Evolutionary conservation across 2,113 vertebrate species (phyloP).

Genomic region (Melanerpes formicivorus): DNA sequence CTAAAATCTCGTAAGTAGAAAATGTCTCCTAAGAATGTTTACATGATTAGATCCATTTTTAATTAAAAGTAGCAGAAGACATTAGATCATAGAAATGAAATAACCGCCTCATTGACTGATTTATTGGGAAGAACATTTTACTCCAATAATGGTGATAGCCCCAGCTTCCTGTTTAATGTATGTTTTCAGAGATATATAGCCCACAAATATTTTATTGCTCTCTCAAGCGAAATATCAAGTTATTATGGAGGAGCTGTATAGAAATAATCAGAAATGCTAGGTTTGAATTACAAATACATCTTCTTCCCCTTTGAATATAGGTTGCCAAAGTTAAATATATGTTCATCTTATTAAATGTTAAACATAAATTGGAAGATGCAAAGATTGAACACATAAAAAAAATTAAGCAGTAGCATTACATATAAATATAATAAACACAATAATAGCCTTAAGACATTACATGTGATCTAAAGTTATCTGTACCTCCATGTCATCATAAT

Average conservation of each 20-base stretch:
- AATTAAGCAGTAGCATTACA: neutral
- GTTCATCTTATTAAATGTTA: neutral
- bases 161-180: neutral
- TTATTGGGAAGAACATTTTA: conserved; percentile 35
- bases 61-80: conserved; percentile 46
- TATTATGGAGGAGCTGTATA: neutral
- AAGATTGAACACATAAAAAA: neutral
- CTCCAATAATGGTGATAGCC: neutral
- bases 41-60: conserved; percentile 53
- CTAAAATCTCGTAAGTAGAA: conserved; percentile 30
- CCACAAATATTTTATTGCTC: conserved; percentile 23
- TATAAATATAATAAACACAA: neutral
- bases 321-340: neutral
- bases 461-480: neutral
- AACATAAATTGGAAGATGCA: neutral
- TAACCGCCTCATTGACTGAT: conserved; percentile 50
- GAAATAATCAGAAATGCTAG: neutral
- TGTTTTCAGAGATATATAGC: conserved; percentile 27
- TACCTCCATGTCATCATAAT: neutral
- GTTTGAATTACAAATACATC: neutral
- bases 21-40: conserved; percentile 41
- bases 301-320: neutral
- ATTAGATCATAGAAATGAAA: conserved; percentile 56
- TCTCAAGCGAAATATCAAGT: neutral
- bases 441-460: neutral